phyloP scores from a whole-genome alignment of 2,888 invertebrate genomes.

The Diarsia mendica region DNA sequence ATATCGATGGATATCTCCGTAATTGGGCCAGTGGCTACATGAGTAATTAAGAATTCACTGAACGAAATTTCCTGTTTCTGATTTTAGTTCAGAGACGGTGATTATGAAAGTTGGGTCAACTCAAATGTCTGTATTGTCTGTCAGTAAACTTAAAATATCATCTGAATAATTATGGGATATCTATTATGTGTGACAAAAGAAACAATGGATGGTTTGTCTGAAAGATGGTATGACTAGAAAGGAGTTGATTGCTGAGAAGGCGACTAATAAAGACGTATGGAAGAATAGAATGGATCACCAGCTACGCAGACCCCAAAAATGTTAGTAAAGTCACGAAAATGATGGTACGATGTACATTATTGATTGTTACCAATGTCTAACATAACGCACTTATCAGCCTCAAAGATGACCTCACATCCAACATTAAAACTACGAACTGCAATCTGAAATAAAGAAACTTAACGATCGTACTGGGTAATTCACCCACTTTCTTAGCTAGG shows the following conservation, averaged over 20 bases:
- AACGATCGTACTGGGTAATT: slow-evolving; percentile 69
- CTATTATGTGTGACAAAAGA: no score
- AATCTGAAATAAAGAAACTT: slow-evolving; percentile 65
- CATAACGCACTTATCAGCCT: neutral
- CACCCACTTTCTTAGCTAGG: slow-evolving; percentile 71
- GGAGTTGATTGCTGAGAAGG: neutral
- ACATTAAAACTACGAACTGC: slow-evolving; percentile 22
- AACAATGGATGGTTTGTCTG: neutral
- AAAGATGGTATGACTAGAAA: neutral
- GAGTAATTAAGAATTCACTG: neutral
- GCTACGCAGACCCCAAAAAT: neutral
- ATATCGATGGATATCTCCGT: slow-evolving; percentile 66
- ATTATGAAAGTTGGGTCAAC: neutral
- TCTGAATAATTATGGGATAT: neutral
- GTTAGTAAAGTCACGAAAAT: neutral
- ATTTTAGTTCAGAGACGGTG: neutral
- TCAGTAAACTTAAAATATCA: neutral
- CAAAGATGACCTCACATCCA: slow-evolving; percentile 21
- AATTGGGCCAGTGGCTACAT: slow-evolving; percentile 44
- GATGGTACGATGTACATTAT: neutral
- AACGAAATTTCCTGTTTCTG: neutral
- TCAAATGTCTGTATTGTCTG: neutral
- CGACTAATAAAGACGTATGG: neutral
- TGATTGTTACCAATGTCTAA: neutral
- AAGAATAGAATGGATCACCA: neutral